phyloP scores from a whole-genome alignment of 2,888 invertebrate species.

The Stictocephala bisonia region DNA sequence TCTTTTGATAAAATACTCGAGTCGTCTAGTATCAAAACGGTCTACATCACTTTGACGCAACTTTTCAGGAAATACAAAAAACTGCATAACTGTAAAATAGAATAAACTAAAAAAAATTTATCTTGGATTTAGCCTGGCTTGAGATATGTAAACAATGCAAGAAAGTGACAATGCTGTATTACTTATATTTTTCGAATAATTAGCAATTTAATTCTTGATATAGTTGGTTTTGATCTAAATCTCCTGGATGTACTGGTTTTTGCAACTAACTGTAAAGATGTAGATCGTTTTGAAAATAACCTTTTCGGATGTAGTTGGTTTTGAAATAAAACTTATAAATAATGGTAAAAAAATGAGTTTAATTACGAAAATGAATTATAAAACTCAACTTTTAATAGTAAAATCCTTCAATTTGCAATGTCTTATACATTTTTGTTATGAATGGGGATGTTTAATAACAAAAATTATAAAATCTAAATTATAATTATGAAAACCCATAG shows the following conservation, averaged over 20 bases:
- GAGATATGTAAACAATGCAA: too few relatives aligned
- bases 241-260: not conserved
- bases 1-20: not conserved
- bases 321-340: not conserved
- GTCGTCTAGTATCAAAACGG: not conserved
- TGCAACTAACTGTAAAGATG: not conserved
- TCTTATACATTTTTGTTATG: not conserved
- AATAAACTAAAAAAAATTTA: not conserved
- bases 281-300: not conserved
- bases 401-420: not conserved
- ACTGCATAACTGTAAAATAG: not conserved
- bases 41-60: not conserved
- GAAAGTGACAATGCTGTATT: too few relatives aligned
- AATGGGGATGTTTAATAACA: too few relatives aligned
- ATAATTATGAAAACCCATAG: too few relatives aligned
- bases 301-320: not conserved
- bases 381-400: not conserved
- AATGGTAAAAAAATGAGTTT: not conserved
- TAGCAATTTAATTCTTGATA: too few relatives aligned
- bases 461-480: too few relatives aligned
- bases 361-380: not conserved
- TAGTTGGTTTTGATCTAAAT: too few relatives aligned
- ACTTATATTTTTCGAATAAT: too few relatives aligned
- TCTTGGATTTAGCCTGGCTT: not conserved
- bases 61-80: not conserved